Evolutionary conservation across 2,113 vertebrate species (phyloP).

Genomic region (Cyanoliseus patagonus): DNA sequence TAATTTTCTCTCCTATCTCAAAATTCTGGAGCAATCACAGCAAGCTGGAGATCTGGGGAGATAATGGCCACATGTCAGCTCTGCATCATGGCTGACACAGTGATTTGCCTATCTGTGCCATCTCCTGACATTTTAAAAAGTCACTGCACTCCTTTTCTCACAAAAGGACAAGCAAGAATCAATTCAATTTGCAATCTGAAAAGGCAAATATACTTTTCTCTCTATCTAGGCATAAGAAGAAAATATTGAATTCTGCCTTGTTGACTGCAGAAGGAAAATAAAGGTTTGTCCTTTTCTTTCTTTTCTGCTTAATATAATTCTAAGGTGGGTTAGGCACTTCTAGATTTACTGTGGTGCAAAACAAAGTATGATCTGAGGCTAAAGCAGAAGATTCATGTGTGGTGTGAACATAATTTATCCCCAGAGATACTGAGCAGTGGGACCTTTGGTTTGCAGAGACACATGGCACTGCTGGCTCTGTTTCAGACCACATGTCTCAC

Average conservation of each 20-base stretch:
- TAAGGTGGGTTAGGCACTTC: background rate
- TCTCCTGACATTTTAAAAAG: background rate
- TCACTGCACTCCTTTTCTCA: background rate
- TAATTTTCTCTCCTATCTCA: background rate
- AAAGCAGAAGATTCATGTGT: background rate
- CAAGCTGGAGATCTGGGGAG: background rate
- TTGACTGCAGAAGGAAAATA: background rate
- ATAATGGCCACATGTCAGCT: background rate
- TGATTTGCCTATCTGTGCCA: background rate
- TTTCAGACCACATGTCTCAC: background rate
- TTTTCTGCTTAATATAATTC: background rate
- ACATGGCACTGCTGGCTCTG: background rate
- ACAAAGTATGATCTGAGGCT: background rate
- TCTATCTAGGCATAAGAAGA: background rate
- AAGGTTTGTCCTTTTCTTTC: background rate
- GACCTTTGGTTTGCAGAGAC: background rate
- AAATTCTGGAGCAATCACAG: background rate
- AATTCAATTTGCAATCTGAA: background rate
- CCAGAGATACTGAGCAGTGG: fast-evolving
- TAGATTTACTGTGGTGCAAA: background rate
- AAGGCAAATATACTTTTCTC: background rate
- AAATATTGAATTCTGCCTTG: background rate
- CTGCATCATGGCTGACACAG: background rate
- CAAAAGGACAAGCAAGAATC: background rate
- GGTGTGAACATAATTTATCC: background rate